Evolutionary conservation across 2,797 vertebrate genomes (phyloP), one percentile per base, ranked within the genome.

Genomic region (Phrynocephalus forsythii): DNA sequence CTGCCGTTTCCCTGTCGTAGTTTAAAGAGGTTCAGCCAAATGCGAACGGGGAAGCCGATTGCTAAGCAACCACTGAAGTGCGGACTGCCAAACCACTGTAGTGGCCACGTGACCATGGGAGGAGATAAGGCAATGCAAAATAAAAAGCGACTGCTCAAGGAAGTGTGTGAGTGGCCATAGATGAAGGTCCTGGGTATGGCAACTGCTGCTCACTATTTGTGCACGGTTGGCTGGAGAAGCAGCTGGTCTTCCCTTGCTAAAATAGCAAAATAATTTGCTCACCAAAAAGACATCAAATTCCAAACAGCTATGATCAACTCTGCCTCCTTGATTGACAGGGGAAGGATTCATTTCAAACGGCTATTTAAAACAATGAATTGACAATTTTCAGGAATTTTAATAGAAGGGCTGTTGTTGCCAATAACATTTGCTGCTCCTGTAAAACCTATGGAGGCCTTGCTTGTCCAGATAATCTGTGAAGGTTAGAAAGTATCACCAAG

Each of bases 351-450:
- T 66, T 80, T 48, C 20, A 60, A n/a, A 28, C 30, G n/a, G 38
- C 6, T 82, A 38, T 67, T 87, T 30, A 76, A 82, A 68, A 18
- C 33, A 76, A 82, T 76, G 15, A 71, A 72, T 33, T 80, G 68
- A 28, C 30, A 80, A 3, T 10, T 10, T 60, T 44, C 33, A n/a
- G 30, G 52, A 72, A 44, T 80, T 80, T 16, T 86, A 68, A 80
- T 26, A 44, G 68, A 72, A 79, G n/a, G 38, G 63, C 60, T 72
- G 13, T 63, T 63, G 18, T 33, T 56, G 18, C n/a, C 20, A n/a
- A 20, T 16, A 38, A 60, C 24, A 56, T 79, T 16, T 26, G 33
- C 38, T 71, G 67, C 44, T 6, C 7, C 26, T 66, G 16, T 71
- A 68, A 60, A 71, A 86, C 3, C 50, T 28, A n/a, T 9, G 15